phyloP scores from a whole-genome alignment of 2,113 vertebrate genomes.

The Cryptomyrus ogoouensis region DNA sequence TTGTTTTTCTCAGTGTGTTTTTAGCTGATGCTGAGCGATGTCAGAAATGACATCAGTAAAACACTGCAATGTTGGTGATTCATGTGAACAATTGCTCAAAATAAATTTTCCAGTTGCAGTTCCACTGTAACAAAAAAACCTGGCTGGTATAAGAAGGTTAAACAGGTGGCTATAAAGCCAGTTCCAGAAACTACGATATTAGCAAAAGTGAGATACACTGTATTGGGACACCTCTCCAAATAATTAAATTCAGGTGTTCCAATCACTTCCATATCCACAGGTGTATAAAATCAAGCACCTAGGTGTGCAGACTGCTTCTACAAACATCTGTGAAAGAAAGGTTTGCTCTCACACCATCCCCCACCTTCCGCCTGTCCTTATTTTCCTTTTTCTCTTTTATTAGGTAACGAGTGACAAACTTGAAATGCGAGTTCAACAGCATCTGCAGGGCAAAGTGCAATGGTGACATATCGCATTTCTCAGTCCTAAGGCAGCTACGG shows the following conservation, averaged over 20 bases:
- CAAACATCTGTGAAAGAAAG: too few relatives aligned
- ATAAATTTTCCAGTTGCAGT: not conserved
- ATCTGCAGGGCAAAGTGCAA: not conserved
- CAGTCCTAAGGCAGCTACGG: not conserved
- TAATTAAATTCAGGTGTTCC: too few relatives aligned
- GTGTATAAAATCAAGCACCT: too few relatives aligned
- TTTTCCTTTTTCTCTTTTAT: not conserved
- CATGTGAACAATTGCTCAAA: not conserved
- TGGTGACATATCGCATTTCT: not conserved
- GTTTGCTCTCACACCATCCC: not conserved
- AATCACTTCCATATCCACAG: too few relatives aligned
- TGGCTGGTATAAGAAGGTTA: not conserved
- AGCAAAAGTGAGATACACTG: not conserved
- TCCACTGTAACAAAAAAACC: too few relatives aligned
- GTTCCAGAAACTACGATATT: not conserved
- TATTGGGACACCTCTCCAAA: too few relatives aligned
- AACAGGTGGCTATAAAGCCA: not conserved
- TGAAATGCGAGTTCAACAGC: not conserved
- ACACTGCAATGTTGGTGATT: not conserved
- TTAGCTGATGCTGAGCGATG: not conserved
- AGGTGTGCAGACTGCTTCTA: too few relatives aligned
- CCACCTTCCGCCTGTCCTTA: not conserved
- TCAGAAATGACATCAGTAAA: not conserved
- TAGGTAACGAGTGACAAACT: not conserved
- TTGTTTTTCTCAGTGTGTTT: not conserved